Conservation (phyloP, 2,113 vertebrate species). For the Semnopithecus entellus region DNA sequence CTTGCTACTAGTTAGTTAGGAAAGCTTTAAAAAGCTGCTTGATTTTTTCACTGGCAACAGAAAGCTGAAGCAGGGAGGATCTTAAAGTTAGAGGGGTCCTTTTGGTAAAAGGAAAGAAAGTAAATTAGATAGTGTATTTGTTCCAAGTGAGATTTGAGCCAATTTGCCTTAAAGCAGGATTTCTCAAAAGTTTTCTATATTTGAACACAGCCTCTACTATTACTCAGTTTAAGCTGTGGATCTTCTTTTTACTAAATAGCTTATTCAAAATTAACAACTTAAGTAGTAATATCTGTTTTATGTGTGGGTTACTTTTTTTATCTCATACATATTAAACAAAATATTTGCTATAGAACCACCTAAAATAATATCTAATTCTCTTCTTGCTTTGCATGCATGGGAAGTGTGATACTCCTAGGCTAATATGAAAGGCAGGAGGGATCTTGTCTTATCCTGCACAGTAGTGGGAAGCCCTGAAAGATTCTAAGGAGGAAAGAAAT, state of each 20-base stretch:
- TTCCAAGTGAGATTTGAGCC: not conserved
- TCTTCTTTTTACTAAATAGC: conserved; percentile 25
- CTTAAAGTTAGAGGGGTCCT: not conserved
- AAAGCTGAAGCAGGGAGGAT: not conserved
- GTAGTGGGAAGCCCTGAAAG: too few relatives aligned
- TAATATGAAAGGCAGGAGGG: not conserved
- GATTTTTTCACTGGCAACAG: not conserved
- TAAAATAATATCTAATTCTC: not conserved
- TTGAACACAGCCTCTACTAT: conserved; percentile 3
- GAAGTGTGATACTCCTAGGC: not conserved
- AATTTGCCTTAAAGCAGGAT: conserved; percentile 9
- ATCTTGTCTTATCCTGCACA: not conserved
- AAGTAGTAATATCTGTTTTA: conserved; percentile 56
- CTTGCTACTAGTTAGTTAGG: not conserved
- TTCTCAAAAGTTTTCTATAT: not conserved
- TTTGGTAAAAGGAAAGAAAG: not conserved
- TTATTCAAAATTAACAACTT: conserved; percentile 59
- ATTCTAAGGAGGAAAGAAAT: not conserved
- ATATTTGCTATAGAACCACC: not conserved
- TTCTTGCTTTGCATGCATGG: not conserved
- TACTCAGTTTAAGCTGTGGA: conserved; percentile 23
- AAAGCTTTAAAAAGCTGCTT: not conserved
- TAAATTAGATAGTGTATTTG: not conserved
- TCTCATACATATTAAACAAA: not conserved
- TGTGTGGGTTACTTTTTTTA: not conserved